phyloP scores from a whole-genome alignment of 2,113 vertebrate genomes.

The Muntiacus muntjak region DNA sequence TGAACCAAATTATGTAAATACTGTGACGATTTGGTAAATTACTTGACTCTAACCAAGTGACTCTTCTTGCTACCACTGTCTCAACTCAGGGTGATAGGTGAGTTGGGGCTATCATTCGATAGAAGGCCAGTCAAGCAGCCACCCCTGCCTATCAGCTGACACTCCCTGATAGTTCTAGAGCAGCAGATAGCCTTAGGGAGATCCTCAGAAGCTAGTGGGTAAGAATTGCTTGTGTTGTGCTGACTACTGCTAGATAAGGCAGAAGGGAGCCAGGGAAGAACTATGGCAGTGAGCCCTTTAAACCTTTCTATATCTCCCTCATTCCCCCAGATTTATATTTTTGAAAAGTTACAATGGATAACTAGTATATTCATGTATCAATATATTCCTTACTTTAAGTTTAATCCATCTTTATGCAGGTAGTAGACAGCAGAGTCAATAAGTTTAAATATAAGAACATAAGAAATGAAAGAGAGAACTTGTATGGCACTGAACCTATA shows the following conservation, averaged over 20 bases:
- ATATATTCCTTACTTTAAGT: background rate
- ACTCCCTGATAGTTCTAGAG: background rate
- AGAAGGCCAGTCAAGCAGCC: background rate
- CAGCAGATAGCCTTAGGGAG: background rate
- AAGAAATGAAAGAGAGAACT: background rate
- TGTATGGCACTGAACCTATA: background rate
- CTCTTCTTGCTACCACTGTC: background rate
- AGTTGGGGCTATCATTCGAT: background rate
- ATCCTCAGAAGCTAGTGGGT: background rate
- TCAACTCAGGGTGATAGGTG: background rate
- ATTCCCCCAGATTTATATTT: background rate
- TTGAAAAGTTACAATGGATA: background rate
- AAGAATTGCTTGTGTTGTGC: background rate
- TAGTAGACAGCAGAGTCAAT: background rate
- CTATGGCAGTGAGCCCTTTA: background rate
- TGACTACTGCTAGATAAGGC: background rate
- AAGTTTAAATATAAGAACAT: background rate
- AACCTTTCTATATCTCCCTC: background rate
- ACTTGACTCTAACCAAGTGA: background rate
- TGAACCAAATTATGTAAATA: constrained; percentile 12
- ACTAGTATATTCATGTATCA: background rate
- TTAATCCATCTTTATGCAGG: background rate
- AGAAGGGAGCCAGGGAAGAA: background rate
- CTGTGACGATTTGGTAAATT: background rate
- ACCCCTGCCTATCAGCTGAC: background rate